These are phyloP conservation scores for Panagrolaimus sp. DNA, from an alignment of 1,140 invertebrate species.

Conservation along the genomic window DNA sequence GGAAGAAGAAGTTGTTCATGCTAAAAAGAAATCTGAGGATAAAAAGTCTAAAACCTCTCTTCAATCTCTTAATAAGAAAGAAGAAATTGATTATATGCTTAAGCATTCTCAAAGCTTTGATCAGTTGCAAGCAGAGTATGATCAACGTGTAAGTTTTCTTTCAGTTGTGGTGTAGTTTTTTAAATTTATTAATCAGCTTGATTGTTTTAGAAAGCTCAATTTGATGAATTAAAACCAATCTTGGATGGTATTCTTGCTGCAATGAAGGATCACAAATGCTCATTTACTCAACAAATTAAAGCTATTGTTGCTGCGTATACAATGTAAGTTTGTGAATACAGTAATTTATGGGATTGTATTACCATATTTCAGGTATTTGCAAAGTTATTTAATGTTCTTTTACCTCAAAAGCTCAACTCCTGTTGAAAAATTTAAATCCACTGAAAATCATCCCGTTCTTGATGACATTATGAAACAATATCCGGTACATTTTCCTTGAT, in stretches of 20 bases:
- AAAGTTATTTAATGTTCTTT: background rate
- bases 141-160: constrained; percentile 3
- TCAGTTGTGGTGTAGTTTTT: background rate
- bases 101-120: constrained; percentile 2
- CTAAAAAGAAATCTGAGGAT: background rate
- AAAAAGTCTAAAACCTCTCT: background rate
- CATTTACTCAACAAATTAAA: background rate
- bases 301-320: constrained; percentile 5
- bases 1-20: background rate
- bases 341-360: no score
- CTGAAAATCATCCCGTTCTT: background rate
- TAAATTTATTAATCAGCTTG: no score
- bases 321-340: constrained; percentile 8
- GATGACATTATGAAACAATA: constrained; percentile 13
- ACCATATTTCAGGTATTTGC: constrained; percentile 9
- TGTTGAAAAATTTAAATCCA: background rate
- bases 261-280: background rate
- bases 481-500: background rate
- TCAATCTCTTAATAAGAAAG: background rate
- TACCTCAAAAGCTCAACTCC: background rate
- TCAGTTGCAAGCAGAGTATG: background rate
- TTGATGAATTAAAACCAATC: background rate
- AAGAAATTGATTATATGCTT: background rate
- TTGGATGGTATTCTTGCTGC: background rate
- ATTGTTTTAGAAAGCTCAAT: no score